Evolutionary conservation across 2,888 invertebrate species (phyloP).

Genomic region (Pomacea canaliculata): DNA sequence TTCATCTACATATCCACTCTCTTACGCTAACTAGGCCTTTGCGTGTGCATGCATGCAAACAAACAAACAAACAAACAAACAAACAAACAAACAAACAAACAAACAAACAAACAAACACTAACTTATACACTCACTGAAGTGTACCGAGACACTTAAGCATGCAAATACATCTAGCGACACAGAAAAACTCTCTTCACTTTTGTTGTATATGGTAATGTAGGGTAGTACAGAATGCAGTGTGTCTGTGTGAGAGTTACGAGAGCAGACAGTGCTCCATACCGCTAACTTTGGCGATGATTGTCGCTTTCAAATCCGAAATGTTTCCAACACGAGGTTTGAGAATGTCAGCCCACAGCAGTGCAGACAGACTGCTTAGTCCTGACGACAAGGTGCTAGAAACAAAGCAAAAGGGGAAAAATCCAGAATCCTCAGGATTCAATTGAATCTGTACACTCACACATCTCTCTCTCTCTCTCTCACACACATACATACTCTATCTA

Average conservation of each 20-base stretch:
- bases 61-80: not conserved
- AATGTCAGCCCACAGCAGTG: constrained; percentile 46
- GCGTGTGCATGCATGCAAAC: too few relatives aligned
- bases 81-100: not conserved
- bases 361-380: constrained; percentile 47
- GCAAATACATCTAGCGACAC: not conserved
- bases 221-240: too few relatives aligned
- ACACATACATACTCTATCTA: too few relatives aligned
- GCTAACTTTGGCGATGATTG: constrained; percentile 45
- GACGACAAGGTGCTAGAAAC: constrained; percentile 49
- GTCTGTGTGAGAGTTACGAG: too few relatives aligned
- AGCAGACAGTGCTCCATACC: constrained; percentile 30
- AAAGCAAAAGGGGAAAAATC: not conserved
- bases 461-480: too few relatives aligned
- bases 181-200: not conserved
- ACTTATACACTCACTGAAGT: not conserved
- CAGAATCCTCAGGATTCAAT: too few relatives aligned
- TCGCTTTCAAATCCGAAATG: constrained; percentile 45
- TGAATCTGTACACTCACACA: too few relatives aligned
- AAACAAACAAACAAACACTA: not conserved
- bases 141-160: not conserved
- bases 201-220: too few relatives aligned
- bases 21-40: not conserved
- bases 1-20: not conserved
- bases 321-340: constrained; percentile 43